Percentiles rank a stretch among this genome's conserved stretches.
These are phyloP conservation scores for Diarsia brunnea DNA, from an alignment of 2,888 invertebrate genomes.

Conservation along the genomic window DNA sequence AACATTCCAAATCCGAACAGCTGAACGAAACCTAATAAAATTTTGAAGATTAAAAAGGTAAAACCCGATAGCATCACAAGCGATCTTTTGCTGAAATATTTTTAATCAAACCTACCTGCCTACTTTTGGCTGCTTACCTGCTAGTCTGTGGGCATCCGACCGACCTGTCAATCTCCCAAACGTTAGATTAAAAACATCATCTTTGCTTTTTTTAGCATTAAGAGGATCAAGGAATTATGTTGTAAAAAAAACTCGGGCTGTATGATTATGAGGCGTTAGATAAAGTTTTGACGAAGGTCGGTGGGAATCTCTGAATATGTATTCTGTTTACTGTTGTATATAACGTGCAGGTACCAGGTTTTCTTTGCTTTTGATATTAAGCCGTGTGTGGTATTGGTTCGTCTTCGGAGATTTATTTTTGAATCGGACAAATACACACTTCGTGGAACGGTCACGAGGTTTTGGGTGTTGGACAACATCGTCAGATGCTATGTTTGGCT, in stretches of 20 bases:
- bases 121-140: conserved; percentile 85
- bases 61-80: conserved; percentile 76
- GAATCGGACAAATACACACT: background rate
- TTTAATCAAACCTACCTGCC: conserved; percentile 84
- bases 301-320: conserved; percentile 76
- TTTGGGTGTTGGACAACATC: background rate
- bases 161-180: conserved; percentile 90
- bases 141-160: conserved; percentile 82
- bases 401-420: conserved; percentile 34
- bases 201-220: conserved; percentile 88
- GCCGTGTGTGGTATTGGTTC: conserved; percentile 18
- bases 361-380: conserved; percentile 44
- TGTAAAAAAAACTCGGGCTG: conserved; percentile 75
- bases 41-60: conserved; percentile 67
- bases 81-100: conserved; percentile 88
- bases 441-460: no score
- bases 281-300: conserved; percentile 90
- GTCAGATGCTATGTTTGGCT: background rate
- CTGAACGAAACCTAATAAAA: conserved; percentile 66
- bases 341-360: conserved; percentile 60
- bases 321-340: conserved; percentile 68
- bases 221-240: conserved; percentile 88
- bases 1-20: conserved; percentile 53
- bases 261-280: conserved; percentile 89
- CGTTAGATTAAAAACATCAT: conserved; percentile 90